These are phyloP conservation scores for Columba guinea DNA, from an alignment of 2,797 vertebrate genomes.

Conservation along the genomic window DNA sequence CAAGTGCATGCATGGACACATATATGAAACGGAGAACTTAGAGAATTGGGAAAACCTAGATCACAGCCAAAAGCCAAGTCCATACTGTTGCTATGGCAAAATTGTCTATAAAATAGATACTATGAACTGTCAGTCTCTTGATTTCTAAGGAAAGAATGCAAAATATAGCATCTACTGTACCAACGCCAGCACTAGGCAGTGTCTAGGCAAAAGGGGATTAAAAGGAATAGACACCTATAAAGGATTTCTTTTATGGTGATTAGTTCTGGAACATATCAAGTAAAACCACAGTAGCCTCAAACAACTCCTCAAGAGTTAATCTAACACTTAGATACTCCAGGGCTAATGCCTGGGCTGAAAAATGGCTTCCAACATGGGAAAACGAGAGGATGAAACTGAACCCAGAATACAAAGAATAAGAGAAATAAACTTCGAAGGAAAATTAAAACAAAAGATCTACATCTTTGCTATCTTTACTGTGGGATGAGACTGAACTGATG, in stretches of 20 bases:
- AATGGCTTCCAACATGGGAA: background rate
- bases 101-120: background rate
- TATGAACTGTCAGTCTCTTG: background rate
- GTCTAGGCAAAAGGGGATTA: background rate
- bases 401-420: background rate
- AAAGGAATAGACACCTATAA: background rate
- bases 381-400: background rate
- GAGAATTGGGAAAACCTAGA: background rate
- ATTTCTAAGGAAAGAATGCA: background rate
- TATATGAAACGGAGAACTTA: background rate
- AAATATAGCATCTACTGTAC: background rate
- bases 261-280: background rate
- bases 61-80: background rate
- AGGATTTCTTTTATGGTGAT: background rate
- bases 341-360: background rate
- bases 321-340: background rate
- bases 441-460: background rate
- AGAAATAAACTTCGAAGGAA: background rate
- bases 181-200: background rate
- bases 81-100: background rate
- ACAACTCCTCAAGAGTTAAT: background rate
- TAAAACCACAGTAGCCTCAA: background rate
- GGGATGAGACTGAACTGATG: background rate
- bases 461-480: background rate
- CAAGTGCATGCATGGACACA: accelerated